These are phyloP conservation scores for Bombus sibiricus DNA, from an alignment of 1,140 invertebrate genomes.

Conservation along the genomic window DNA sequence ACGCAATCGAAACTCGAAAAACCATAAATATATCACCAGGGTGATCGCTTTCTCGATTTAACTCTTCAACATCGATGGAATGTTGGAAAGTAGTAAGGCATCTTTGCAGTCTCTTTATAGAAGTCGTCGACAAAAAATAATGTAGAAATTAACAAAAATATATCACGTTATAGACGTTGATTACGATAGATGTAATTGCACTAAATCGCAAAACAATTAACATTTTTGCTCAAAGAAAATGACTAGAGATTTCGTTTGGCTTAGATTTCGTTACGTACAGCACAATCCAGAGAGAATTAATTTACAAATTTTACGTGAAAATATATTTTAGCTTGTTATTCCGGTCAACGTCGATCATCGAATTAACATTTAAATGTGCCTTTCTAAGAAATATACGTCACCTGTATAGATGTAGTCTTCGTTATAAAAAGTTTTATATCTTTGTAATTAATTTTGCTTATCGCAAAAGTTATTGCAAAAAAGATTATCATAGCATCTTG, in stretches of 20 bases:
- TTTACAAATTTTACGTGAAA: background rate
- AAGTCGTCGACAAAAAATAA: background rate
- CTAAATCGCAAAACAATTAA: background rate
- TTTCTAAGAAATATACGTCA: background rate
- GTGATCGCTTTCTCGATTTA: too few relatives aligned
- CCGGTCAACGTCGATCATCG: too few relatives aligned
- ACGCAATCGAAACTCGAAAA: too few relatives aligned
- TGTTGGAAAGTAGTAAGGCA: background rate
- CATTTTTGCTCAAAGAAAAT: background rate
- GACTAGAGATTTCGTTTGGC: too few relatives aligned
- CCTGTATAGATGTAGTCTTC: background rate
- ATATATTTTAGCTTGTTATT: background rate
- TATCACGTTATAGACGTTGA: background rate
- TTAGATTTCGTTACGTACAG: too few relatives aligned
- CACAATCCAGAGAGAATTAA: too few relatives aligned
- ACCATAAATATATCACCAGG: too few relatives aligned
- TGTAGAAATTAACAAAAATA: background rate
- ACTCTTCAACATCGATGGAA: background rate
- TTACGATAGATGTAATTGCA: background rate
- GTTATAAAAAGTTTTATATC: background rate
- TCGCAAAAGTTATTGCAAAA: background rate
- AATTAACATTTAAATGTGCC: too few relatives aligned
- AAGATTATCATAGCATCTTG: constrained; percentile 22
- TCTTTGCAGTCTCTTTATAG: background rate
- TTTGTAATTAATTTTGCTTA: background rate